Evolutionary conservation across 2,888 invertebrate species (phyloP).

Genomic region (Acleris sparsana): DNA sequence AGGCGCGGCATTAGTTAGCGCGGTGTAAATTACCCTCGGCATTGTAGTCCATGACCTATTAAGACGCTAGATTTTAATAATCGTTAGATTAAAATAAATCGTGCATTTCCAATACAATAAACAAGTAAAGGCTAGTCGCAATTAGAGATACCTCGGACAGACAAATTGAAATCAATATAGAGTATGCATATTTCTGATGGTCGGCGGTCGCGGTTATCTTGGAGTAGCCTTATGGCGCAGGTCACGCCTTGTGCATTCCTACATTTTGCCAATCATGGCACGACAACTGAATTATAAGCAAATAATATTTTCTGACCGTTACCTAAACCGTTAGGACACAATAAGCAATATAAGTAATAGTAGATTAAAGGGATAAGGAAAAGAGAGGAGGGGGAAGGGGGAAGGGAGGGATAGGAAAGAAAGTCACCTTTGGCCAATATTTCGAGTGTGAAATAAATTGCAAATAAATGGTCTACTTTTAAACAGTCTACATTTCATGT

Average conservation of each 20-base stretch:
- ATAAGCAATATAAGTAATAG: too few relatives aligned
- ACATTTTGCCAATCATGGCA: constrained; percentile 3
- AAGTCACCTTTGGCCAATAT: too few relatives aligned
- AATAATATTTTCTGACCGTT: too few relatives aligned
- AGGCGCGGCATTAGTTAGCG: constrained; percentile 51
- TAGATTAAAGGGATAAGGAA: too few relatives aligned
- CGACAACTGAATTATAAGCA: neutral
- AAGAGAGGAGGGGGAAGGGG: too few relatives aligned
- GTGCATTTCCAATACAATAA: constrained; percentile 12
- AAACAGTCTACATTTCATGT: too few relatives aligned
- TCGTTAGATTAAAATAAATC: constrained; percentile 23
- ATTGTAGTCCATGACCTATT: constrained; percentile 40
- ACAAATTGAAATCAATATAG: constrained; percentile 18
- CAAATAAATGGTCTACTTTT: too few relatives aligned
- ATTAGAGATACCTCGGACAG: neutral
- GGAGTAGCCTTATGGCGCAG: constrained; percentile 12
- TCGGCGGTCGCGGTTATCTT: neutral
- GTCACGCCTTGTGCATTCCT: constrained; percentile 29
- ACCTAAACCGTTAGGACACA: too few relatives aligned
- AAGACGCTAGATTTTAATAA: constrained; percentile 24
- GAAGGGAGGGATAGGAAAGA: too few relatives aligned
- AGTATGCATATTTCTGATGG: constrained; percentile 20
- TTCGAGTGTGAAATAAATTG: too few relatives aligned
- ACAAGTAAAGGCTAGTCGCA: constrained; percentile 12
- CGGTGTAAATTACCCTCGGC: constrained; percentile 50